Evolutionary conservation across 2,113 vertebrate genomes (phyloP), one percentile per base, ranked within the genome.

Genomic region (Romanogobio albipinnatus): DNA sequence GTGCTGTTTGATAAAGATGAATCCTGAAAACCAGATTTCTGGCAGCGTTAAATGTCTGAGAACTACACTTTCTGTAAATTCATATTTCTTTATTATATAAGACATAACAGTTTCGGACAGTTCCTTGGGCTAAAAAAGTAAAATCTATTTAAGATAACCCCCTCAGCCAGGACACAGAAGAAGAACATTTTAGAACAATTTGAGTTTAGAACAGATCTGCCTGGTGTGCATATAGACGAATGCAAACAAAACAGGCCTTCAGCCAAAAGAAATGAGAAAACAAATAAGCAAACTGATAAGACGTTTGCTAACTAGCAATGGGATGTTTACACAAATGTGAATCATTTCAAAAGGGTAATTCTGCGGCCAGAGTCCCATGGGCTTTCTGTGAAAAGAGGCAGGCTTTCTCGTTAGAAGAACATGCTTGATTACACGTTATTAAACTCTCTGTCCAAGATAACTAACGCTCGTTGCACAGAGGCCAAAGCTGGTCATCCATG

Each of bases 301-400:
- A 36, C 84, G 36, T 73, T 22, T 29, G 79, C 36, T 58, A 81
- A 33, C 17, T 5, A 76, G 29, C 71, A 73, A 77, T 58, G 19
- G 33, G 73, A 82, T 86, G 87, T 88, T 88, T 88, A 88, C 87
- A 76, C 62, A 86, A 80, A 82, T 78, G 73, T 19, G 26, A 76
- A 82, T 82, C 56, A 64, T 71, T 24, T 9, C 59, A 62, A 59
- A 39, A 64, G 47, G 13, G 66, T 24, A 68, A 79, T 53, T 3
- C 68, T 45, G 39, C 9, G 36, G 76, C 43, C 36, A 53, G 51
- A 49, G 43, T 71, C 78, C 77, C 78, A 24, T 56, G 83, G 24
- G 78, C 39, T 24, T 68, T 39, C 47, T 59, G 24, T 76, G 62
- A 29, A 74, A 49, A 85, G 49, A 39, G 7, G 24, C 2, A 19